phyloP scores from a whole-genome alignment of 2,888 invertebrate genomes.

The Eilema sororculum region DNA sequence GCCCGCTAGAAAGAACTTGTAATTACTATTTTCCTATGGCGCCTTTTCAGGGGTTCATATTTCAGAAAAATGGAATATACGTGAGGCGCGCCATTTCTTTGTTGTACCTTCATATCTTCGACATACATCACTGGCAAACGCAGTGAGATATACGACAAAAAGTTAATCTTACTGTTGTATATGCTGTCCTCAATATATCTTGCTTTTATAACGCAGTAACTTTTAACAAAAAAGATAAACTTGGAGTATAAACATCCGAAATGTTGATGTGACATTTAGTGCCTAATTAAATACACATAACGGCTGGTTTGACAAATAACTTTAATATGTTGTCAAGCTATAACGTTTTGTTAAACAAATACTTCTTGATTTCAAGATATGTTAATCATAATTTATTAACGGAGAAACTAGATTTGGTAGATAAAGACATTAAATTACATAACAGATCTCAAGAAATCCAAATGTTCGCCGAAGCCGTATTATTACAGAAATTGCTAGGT shows the following conservation, averaged over 20 bases:
- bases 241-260: slow-evolving; percentile 29
- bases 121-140: slow-evolving; percentile 50
- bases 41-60: slow-evolving; percentile 82
- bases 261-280: slow-evolving; percentile 53
- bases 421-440: slow-evolving; percentile 65
- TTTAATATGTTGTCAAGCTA: slow-evolving; percentile 38
- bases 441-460: slow-evolving; percentile 47
- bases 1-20: slow-evolving; percentile 79
- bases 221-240: slow-evolving; percentile 9
- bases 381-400: slow-evolving; percentile 57
- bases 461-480: slow-evolving; percentile 42
- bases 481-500: slow-evolving; percentile 69
- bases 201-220: slow-evolving; percentile 14
- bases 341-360: slow-evolving; percentile 60
- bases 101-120: slow-evolving; percentile 67
- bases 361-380: slow-evolving; percentile 52
- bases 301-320: slow-evolving; percentile 49
- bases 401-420: slow-evolving; percentile 51
- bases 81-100: slow-evolving; percentile 60
- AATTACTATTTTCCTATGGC: slow-evolving; percentile 85
- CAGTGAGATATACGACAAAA: slow-evolving; percentile 25
- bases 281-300: slow-evolving; percentile 53
- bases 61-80: slow-evolving; percentile 80
- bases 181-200: slow-evolving; percentile 21
- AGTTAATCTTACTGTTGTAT: slow-evolving; percentile 28